phyloP scores from a whole-genome alignment of 2,113 vertebrate species.

The Marmota flaviventris region DNA sequence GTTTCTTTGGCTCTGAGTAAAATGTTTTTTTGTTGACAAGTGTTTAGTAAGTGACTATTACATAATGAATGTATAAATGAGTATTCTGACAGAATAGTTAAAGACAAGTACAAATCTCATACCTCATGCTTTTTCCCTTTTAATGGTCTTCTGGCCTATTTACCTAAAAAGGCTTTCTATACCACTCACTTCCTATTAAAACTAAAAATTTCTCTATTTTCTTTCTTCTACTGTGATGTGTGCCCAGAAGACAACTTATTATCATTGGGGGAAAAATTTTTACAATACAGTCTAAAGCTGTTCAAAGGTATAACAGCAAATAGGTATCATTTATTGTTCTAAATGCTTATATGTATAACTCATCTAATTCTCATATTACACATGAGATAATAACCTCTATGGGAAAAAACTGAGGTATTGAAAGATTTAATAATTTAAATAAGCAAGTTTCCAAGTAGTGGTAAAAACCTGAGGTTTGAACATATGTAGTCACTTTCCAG shows the following conservation, averaged over 20 bases:
- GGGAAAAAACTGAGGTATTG: not conserved
- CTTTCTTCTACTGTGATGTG: not conserved
- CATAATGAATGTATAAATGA: conserved; percentile 24
- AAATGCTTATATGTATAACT: not conserved
- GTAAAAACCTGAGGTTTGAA: not conserved
- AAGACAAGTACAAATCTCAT: not conserved
- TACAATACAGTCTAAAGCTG: conserved; percentile 45
- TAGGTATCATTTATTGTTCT: not conserved
- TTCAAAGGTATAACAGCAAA: conserved; percentile 35
- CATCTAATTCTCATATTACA: not conserved
- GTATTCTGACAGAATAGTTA: not conserved
- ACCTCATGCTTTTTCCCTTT: not conserved
- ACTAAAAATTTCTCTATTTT: not conserved
- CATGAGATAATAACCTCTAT: not conserved
- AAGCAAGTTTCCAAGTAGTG: not conserved
- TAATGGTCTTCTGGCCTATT: not conserved
- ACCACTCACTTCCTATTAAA: conserved; percentile 20
- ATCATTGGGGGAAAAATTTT: not conserved
- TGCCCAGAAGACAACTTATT: not conserved
- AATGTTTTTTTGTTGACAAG: not conserved
- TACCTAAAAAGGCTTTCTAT: not conserved
- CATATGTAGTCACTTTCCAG: not conserved
- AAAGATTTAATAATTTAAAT: conserved; percentile 15
- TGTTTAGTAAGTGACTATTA: not conserved
- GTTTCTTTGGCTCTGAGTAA: conserved; percentile 22